Percentiles rank a stretch among this genome's conserved stretches.
Conservation (phyloP, 2,888 invertebrate genomes). For the Heliconius erato region DNA sequence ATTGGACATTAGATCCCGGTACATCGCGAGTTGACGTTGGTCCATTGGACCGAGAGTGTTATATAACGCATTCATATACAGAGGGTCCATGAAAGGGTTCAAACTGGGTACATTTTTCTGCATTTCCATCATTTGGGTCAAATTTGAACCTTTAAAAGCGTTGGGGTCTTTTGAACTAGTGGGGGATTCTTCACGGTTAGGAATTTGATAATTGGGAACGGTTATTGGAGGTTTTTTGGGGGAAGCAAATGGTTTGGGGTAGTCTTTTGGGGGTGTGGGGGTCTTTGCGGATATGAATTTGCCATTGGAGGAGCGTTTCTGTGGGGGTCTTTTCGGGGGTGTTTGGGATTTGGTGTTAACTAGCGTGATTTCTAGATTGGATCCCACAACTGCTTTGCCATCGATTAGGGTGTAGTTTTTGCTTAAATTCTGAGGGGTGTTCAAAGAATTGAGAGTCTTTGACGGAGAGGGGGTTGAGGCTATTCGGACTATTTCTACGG, state of each 20-base stretch:
- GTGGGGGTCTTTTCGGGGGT: conserved; percentile 69
- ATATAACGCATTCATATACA: conserved; percentile 77
- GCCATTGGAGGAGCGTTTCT: conserved; percentile 84
- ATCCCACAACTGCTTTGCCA: conserved; percentile 83
- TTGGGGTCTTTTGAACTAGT: conserved; percentile 64
- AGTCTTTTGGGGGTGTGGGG: conserved; percentile 74
- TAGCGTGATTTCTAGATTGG: conserved; percentile 90
- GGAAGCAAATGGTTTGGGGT: conserved; percentile 58
- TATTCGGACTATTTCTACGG: conserved; percentile 87
- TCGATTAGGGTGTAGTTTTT: conserved; percentile 79
- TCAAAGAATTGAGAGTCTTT: conserved; percentile 63
- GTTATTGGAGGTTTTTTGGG: conserved; percentile 66
- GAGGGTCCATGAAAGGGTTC: conserved; percentile 70
- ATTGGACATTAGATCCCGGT: conserved; percentile 75
- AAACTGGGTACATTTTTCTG: conserved; percentile 62
- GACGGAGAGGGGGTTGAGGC: conserved; percentile 72
- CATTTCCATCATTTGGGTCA: conserved; percentile 62
- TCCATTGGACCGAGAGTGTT: conserved; percentile 75
- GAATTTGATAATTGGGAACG: conserved; percentile 75
- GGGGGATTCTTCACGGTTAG: conserved; percentile 66
- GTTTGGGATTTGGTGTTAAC: conserved; percentile 82
- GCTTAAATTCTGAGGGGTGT: conserved; percentile 75
- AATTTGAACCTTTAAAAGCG: conserved; percentile 55
- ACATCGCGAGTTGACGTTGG: conserved; percentile 76
- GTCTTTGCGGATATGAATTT: conserved; percentile 83